phyloP scores from a whole-genome alignment of 2,797 vertebrate genomes.

The Clarias fuscus region DNA sequence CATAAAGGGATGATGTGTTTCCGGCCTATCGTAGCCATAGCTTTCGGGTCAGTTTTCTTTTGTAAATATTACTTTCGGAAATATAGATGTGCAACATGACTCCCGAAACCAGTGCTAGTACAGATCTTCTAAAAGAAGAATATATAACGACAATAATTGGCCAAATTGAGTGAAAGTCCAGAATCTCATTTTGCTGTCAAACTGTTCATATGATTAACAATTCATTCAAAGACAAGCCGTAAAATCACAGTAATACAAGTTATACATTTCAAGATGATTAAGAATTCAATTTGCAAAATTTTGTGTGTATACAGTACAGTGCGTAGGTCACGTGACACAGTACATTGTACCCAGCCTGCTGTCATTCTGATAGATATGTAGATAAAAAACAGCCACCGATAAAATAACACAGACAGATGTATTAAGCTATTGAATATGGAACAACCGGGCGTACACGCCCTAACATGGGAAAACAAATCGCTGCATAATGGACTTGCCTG shows the following conservation, averaged over 20 bases:
- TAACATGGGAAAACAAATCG: slow-evolving; percentile 32
- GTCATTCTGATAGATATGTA: slow-evolving; percentile 11
- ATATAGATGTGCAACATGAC: too few relatives aligned
- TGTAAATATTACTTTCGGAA: too few relatives aligned
- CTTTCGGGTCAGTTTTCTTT: too few relatives aligned
- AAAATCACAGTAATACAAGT: background rate
- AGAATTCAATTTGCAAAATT: background rate
- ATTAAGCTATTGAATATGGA: slow-evolving; percentile 35
- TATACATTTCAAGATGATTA: background rate
- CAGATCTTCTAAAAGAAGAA: too few relatives aligned
- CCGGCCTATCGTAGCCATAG: too few relatives aligned
- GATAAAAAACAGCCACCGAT: slow-evolving; percentile 41
- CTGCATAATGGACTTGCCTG: slow-evolving; percentile 53
- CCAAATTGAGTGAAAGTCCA: too few relatives aligned
- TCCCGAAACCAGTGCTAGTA: too few relatives aligned
- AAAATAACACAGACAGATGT: slow-evolving; percentile 29
- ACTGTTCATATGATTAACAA: too few relatives aligned
- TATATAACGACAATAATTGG: too few relatives aligned
- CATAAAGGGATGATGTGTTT: too few relatives aligned
- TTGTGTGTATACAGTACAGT: slow-evolving; percentile 12
- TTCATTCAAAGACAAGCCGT: background rate
- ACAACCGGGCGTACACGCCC: background rate
- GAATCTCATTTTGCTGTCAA: too few relatives aligned
- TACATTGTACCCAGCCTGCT: background rate
- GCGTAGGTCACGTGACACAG: background rate